Percentiles rank a stretch among this genome's conserved stretches.
phyloP scores from a whole-genome alignment of 2,113 vertebrate species.

The Heteronetta atricapilla region DNA sequence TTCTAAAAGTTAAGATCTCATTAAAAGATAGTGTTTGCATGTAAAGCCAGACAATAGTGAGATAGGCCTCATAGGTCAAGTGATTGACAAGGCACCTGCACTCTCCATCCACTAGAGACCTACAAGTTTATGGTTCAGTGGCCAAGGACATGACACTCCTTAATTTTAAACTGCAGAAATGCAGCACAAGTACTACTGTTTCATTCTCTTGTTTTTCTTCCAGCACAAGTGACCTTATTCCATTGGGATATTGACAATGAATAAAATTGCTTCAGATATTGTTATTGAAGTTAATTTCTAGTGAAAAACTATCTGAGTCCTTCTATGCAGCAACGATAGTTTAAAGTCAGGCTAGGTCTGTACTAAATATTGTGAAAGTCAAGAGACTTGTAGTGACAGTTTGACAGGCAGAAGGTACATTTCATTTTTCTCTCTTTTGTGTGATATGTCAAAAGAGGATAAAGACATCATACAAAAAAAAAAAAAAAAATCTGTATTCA shows the following conservation, averaged over 20 bases:
- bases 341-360: neutral
- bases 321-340: neutral
- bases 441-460: neutral
- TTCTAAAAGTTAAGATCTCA: conserved; percentile 86
- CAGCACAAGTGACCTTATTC: neutral
- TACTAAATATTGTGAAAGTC: neutral
- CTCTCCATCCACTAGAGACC: conserved; percentile 19
- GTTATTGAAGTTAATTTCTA: conserved; percentile 14
- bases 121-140: neutral
- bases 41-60: conserved; percentile 59
- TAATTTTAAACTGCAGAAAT: conserved; percentile 21
- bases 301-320: neutral
- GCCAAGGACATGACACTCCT: neutral
- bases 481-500: neutral
- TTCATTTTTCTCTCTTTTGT: neutral
- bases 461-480: neutral
- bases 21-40: conserved; percentile 85
- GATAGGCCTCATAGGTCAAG: neutral
- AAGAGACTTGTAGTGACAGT: neutral
- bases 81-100: conserved; percentile 48
- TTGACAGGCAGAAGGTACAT: neutral
- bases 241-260: neutral
- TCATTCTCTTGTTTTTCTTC: neutral
- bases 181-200: neutral
- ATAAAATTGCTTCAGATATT: neutral